Base-by-base conservation (phyloP, 1,140 invertebrate species). In the Homalodisca vitripennis region DNA sequence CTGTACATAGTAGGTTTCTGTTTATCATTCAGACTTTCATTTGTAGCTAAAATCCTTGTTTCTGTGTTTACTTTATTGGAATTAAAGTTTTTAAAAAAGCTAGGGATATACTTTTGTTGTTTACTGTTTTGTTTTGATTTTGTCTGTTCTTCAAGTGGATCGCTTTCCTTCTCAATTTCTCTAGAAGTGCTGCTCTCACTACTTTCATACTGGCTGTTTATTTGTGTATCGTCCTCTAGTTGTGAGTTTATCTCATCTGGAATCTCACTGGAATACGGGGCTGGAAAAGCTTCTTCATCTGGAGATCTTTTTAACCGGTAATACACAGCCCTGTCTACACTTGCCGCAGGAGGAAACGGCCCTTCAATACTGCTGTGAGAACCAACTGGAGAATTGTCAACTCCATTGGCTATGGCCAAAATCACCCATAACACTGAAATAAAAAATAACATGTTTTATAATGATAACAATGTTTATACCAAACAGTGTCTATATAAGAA, bases 41-140 rank as follows among this genome's bases (percentile, higher is more conserved):
- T 51, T 51, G 48, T 20, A 6, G 48, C 3, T 41, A 17, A 41
- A 41, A 41, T 41, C 22, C 22, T 51, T 3, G n/a, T 51, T 51
- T 51, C 48, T 20, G n/a, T 22, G 24, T 6, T 27, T 6, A 60
- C 55, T 27, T 27, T 60, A 20, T 14, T 22, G 3, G 26, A 27
- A 60, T 12, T 22, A 3, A 27, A 13, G 48, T 53, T 53, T n/a
- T 60, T 60, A 60, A 60, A 60, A 26, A 27, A 13, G n/a, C 27
- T 60, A 27, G 55, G 22, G 29, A 22, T 60, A 26, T 60, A 60
- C 27, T 60, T 60, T 60, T 60, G 14, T 60, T 13, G 26, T n/a
- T 60, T 24, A n/a, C 29, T 60, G 34, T 6, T 41, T 17, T 10
- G 34, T 41, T 41, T 41, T 6, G 34, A 17, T 41, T 41, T 41